Evolutionary conservation across 2,888 invertebrate genomes (phyloP).

Genomic region (Limnephilus marmoratus): DNA sequence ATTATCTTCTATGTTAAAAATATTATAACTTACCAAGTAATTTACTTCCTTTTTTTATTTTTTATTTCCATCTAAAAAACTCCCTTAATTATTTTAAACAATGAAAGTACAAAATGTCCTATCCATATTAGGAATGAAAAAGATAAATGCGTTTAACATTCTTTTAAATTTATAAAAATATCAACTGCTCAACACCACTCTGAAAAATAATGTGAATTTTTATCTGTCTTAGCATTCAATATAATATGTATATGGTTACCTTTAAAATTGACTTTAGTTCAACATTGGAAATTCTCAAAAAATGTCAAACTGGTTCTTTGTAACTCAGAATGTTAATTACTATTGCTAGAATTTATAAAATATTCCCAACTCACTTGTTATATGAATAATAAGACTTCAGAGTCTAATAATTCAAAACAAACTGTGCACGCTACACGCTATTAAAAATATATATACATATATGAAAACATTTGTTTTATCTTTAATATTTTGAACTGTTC

Average conservation of each 20-base stretch:
- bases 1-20: not conserved
- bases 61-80: not conserved
- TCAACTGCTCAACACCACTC: not conserved
- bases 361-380: conserved; percentile 35
- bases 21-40: not conserved
- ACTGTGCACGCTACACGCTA: not conserved
- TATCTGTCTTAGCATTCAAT: not conserved
- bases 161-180: not conserved
- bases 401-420: not conserved
- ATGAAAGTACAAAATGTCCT: not conserved
- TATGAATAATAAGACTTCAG: not conserved
- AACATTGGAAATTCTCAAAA: not conserved
- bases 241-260: not conserved
- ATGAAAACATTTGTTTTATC: not conserved
- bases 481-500: not conserved
- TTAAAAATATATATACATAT: not conserved
- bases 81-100: not conserved
- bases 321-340: not conserved
- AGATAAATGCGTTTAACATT: not conserved
- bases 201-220: not conserved
- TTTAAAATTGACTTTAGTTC: too few relatives aligned
- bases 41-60: not conserved
- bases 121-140: not conserved
- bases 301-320: not conserved
- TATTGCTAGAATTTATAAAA: not conserved